Evolutionary conservation across 2,113 vertebrate species (phyloP), one percentile per base, ranked within the genome.

Genomic region (Cariama cristata): DNA sequence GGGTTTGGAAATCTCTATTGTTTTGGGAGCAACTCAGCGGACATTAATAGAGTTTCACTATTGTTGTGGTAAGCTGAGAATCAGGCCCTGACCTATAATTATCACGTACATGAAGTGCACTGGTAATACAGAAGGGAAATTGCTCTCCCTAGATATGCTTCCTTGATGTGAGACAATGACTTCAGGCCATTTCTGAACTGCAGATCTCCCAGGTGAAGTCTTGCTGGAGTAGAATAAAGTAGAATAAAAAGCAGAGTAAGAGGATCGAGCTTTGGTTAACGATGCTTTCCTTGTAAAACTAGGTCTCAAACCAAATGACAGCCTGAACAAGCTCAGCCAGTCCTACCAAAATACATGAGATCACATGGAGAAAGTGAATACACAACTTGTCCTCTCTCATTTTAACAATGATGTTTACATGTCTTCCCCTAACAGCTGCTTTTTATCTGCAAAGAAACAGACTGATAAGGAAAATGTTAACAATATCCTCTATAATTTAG

Each of bases 81-180:
- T 91, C 87, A 96, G 68, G n/a, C 63, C 66, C 85, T 72, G 94
- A 89, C 87, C 92, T 97, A 75, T 93, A 97, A 98, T 98, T 98
- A 96, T 75, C 92, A 84, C 17, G 16, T 85, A 85, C 91, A 89
- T 14, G 77, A 96, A 96, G 58, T 79, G 53, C 63, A 84, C 83
- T 93, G 96, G 94, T 95, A 95, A 73, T 93, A 96, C 82, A 96
- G 66, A 96, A 91, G 91, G 73, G 74, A 95, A 97, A 92, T 53
- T 27, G 66, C 67, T 95, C 67, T 92, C 88, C 90, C 69, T 91
- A 93, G 94, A 97, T 97, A 38, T 67, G 44, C 45, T 91, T 91
- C 68, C 77, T 96, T 69, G 76, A 73, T 71, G 82, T 38, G 83
- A 97, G 94, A 96, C 84, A 49, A 87, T 97, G 97, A 95, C 96